phyloP scores from a whole-genome alignment of 2,888 invertebrate genomes.

The Trichacis sp. region DNA sequence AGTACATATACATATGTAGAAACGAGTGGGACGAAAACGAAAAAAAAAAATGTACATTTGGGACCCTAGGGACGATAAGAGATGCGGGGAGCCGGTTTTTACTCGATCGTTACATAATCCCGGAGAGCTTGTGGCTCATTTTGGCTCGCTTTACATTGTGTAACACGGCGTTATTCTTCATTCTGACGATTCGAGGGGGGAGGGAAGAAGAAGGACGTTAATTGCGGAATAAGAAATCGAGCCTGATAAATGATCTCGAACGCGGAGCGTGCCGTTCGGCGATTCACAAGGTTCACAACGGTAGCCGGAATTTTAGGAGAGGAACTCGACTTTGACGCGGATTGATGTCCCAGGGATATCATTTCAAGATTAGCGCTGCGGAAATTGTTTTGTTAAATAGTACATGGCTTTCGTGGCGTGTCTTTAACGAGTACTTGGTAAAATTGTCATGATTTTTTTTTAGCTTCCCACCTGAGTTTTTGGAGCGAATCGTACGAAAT shows the following conservation, averaged over 20 bases:
- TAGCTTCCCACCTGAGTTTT: too few species aligned
- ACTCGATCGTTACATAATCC: not conserved
- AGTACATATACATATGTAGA: too few species aligned
- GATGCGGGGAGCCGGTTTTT: conserved; percentile 3
- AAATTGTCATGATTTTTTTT: too few species aligned
- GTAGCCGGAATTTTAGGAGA: not conserved
- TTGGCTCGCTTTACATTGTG: not conserved
- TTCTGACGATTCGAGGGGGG: not conserved
- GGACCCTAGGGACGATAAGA: not conserved
- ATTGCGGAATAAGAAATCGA: conserved; percentile 1
- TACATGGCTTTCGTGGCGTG: too few species aligned
- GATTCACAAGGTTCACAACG: not conserved
- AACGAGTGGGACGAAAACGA: too few species aligned
- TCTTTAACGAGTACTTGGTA: too few species aligned
- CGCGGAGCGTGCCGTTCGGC: not conserved
- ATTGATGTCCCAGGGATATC: not conserved
- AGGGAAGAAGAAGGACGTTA: not conserved
- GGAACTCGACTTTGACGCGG: not conserved
- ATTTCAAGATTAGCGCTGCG: not conserved
- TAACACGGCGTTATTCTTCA: not conserved
- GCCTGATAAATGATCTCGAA: not conserved
- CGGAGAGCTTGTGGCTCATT: not conserved
- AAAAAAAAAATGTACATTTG: conserved; percentile 1
- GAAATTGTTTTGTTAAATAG: not conserved
- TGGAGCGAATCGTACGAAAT: too few species aligned